Base-by-base conservation (phyloP, 2,113 vertebrate species). In the Anoplopoma fimbria region DNA sequence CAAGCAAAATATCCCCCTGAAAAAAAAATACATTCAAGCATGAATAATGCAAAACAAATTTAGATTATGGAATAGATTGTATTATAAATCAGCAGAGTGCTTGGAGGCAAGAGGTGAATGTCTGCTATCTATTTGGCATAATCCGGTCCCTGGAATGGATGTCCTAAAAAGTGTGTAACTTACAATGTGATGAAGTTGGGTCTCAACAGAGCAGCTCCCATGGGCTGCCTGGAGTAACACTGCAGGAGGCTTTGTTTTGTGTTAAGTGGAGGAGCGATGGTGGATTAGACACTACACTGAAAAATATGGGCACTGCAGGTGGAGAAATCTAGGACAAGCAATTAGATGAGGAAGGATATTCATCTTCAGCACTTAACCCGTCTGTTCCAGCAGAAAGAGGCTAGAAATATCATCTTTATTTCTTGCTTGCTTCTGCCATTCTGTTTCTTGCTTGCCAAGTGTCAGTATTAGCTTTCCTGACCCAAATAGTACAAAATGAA, bases 311-410 rank as follows among this genome's bases (percentile, higher is more conserved):
- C 68, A 83, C 82, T 85, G 84, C 85, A 92, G 93, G 87, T 93
- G 87, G 70, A 69, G 53, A 79, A 93, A 93, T 91, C 83, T 93
- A 82, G 93, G 90, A 71, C 91, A 82, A 89, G 71, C 53, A 67
- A 89, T 88, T 82, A 91, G 57, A 86, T 58, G 69, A 80, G 69
- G 73, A 72, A 69, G 42, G 40, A 86, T 63, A 61, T 85, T 83
- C 70, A 77, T 83, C 47, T 75, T 84, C 53, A 71, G 45, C 14
- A 17, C 60, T 78, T 75, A 79, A 88, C 65, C 74, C 57, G 49
- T 40, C 42, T 7, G 12, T 79, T 76, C 23, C 79, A 62, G 29
- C 42, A 68, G 33, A 55, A 81, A 67, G 9, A 75, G 21, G 25
- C 31, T 36, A 25, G 29, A 49, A 80, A 83, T 64, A 19, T 51